These are phyloP conservation scores for Alouatta palliata DNA, from an alignment of 2,113 vertebrate genomes.

Conservation along the genomic window DNA sequence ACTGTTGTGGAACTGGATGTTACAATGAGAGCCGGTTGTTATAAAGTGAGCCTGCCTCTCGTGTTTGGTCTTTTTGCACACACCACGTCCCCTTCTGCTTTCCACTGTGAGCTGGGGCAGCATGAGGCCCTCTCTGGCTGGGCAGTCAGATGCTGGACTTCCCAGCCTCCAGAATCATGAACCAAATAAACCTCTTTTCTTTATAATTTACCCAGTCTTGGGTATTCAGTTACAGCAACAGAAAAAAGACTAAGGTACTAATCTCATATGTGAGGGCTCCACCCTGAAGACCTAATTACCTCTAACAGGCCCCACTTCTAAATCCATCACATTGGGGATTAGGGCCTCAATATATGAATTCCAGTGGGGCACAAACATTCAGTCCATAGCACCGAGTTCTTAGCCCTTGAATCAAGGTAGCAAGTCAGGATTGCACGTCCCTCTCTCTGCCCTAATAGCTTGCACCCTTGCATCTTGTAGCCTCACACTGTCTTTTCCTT, in stretches of 20 bases:
- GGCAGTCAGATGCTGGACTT: background rate
- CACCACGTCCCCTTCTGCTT: background rate
- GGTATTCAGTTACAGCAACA: background rate
- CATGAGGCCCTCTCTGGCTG: background rate
- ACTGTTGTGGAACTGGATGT: background rate
- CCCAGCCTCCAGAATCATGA: background rate
- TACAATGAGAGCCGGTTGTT: background rate
- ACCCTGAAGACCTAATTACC: background rate
- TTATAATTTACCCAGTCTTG: background rate
- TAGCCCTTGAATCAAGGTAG: background rate
- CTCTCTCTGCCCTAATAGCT: background rate
- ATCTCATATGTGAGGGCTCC: background rate
- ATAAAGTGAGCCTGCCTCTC: background rate
- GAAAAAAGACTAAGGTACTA: background rate
- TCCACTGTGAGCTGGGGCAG: background rate
- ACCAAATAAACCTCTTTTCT: background rate
- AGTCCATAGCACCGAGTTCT: background rate
- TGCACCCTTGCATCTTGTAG: no score
- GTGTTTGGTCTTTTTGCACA: background rate
- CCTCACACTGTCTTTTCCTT: background rate
- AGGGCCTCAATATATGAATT: background rate
- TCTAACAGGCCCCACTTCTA: background rate
- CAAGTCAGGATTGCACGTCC: no score
- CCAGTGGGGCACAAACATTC: background rate
- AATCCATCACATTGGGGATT: background rate